Conservation (phyloP, 2,888 invertebrate genomes). For the Acanthoscelides obtectus region DNA sequence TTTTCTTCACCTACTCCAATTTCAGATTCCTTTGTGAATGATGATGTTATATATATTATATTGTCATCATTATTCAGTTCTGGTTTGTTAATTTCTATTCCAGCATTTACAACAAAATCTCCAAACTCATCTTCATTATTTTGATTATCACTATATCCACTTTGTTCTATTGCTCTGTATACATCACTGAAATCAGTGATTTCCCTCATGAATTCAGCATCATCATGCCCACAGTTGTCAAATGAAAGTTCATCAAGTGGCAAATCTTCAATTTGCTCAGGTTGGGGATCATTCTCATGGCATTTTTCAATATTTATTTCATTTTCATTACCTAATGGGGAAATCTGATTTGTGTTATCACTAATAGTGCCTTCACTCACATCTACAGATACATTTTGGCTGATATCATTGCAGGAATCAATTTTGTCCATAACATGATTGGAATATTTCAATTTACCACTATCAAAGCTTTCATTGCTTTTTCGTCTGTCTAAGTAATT, state of each 20-base stretch:
- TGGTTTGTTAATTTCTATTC: neutral
- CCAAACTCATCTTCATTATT: conserved; percentile 35
- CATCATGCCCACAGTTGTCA: neutral
- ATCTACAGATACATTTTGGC: neutral
- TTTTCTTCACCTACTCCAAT: neutral
- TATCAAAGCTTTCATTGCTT: conserved; percentile 8
- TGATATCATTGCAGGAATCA: neutral
- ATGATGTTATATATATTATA: neutral
- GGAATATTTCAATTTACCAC: neutral
- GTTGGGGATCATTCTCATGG: neutral
- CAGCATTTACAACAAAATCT: conserved; percentile 28
- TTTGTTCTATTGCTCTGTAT: neutral
- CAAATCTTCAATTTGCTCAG: neutral
- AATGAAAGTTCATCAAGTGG: neutral
- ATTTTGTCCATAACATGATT: neutral
- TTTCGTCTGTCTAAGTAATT: conserved; percentile 38
- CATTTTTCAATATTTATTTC: neutral
- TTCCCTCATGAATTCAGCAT: conserved; percentile 1
- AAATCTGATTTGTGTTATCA: neutral
- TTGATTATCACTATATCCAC: conserved; percentile 8
- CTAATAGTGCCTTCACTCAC: neutral
- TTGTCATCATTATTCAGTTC: neutral
- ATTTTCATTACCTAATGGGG: neutral
- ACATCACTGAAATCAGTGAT: neutral
- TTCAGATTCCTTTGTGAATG: neutral